Base-by-base conservation (phyloP, 2,888 invertebrate species). In the Notodonta dromedarius region DNA sequence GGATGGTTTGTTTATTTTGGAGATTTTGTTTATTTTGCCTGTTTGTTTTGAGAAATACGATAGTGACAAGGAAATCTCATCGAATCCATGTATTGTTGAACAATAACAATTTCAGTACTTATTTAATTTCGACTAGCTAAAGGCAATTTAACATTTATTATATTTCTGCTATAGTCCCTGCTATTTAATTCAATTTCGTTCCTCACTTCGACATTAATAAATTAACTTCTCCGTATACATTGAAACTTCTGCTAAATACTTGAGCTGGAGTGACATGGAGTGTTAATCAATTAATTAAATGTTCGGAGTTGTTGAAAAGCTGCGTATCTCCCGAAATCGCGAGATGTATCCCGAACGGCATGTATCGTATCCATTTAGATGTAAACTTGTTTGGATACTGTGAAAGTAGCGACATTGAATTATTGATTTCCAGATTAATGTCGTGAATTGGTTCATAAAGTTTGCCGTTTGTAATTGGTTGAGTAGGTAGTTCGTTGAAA, bases 231-330 rank as follows among this genome's bases (percentile, higher is more conserved):
- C 60, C 57, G 51, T 65, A 61, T 60, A 60, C 63, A 71, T 57
- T 62, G 64, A 65, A 54, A 39, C 39, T 54, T 54, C 7, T 32
- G 13, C 54, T 39, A 14, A 54, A 54, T 39, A 39, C 54, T 54
- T 54, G 39, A 39, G 58, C 62, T 63, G 56, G 66, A 69, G 73
- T 69, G 62, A 73, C 70, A 67, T 65, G 57, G 60, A 66, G 66
- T 69, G 73, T 69, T 69, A 73, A 71, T 71, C 73, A 71, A 72
- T 71, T 71, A 73, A 71, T 71, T 72, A 72, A 59, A 69, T 69
- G 70, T 63, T 63, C 56, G 59, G 66, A 72, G 63, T 71, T 69
- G 60, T 66, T 65, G 66, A 69, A 72, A 69, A 62, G 50, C 58
- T 59, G 59, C 56, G 60, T 62, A 57, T 61, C 14, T 51, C 39